A percentile compares a stretch with the other conserved stretches of the same genome.
These are phyloP conservation scores for Pangasianodon gigas DNA, from an alignment of 2,113 vertebrate species.

Conservation along the genomic window DNA sequence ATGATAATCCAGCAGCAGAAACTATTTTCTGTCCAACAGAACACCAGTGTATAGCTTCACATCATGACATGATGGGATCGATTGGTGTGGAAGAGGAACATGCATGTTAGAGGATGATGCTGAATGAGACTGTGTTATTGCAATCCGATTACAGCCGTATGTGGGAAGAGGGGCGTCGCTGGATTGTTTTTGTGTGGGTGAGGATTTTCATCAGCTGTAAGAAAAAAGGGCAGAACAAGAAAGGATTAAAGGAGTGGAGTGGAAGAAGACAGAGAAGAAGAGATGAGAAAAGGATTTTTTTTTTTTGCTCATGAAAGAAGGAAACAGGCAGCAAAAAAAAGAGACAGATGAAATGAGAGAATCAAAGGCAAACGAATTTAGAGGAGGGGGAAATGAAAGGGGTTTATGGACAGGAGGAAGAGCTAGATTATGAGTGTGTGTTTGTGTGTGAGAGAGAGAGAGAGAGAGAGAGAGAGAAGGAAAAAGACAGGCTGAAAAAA, in stretches of 20 bases:
- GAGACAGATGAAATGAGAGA: conserved; percentile 42
- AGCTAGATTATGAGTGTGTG: conserved; percentile 33
- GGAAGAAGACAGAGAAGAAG: conserved; percentile 28
- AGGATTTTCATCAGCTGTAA: conserved; percentile 37
- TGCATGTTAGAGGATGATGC: background rate
- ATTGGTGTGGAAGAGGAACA: conserved; percentile 25
- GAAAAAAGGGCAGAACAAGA: conserved; percentile 10
- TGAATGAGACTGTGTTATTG: conserved; percentile 12
- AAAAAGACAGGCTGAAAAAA: conserved; percentile 24
- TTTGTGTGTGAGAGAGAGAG: background rate
- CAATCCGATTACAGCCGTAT: conserved; percentile 29
- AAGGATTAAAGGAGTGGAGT: conserved; percentile 34
- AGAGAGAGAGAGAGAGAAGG: background rate
- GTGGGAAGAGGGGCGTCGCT: conserved; percentile 29
- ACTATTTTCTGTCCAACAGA: background rate
- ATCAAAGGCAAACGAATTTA: conserved; percentile 48
- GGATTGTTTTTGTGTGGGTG: conserved; percentile 33
- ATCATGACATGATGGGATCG: conserved; percentile 14
- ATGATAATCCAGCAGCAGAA: background rate
- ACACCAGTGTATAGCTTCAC: background rate
- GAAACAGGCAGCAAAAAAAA: background rate
- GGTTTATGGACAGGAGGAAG: conserved; percentile 36
- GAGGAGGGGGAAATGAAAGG: conserved; percentile 45
- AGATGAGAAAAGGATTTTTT: conserved; percentile 11
- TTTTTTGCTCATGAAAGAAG: background rate